Evolutionary conservation across 1,140 invertebrate species (phyloP), one percentile per base, ranked within the genome.

Genomic region (Sycophila sp.): DNA sequence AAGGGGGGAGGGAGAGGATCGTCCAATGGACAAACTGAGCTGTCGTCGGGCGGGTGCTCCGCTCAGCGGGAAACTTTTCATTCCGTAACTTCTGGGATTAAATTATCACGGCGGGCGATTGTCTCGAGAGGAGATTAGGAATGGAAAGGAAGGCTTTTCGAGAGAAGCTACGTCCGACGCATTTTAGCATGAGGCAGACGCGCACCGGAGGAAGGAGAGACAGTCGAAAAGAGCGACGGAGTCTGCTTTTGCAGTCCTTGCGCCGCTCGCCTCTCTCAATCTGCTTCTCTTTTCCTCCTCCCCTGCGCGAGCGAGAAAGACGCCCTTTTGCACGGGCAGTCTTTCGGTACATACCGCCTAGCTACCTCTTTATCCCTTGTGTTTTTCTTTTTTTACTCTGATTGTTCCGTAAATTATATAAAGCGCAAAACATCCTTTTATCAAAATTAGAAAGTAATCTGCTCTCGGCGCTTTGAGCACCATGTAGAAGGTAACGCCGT

Each of bases 61-160:
- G 34, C 42, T 32, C 34, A 38, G 76, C 73, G 76, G 75, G 81
- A 82, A 84, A 84, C 81, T 85, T 83, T 84, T 80, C 80, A 82
- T 82, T 82, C 78, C 77, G 78, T 82, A 83, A 83, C 77, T 83
- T 79, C 74, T 67, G 75, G 70, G 81, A 82, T 83, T 83, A 83
- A 83, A 83, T 83, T 83, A 83, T 83, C 82, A 83, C 79, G 75
- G 72, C 74, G 72, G 75, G 75, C 75, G 78, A 80, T 83, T 82
- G 81, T 82, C 77, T 77, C 75, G 72, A 72, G 74, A 76, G 75
- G 60, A 82, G 81, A 82, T 83, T 82, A 83, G 80, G 80, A 78
- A 81, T 77, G 76, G 74, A 80, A 69, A 62, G 51, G 66, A 56
- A 63, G 26, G 58, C 70, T 72, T 49, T 63, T 38, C 53, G 69